phyloP scores from a whole-genome alignment of 2,888 invertebrate genomes.

The Drosophila robusta region DNA sequence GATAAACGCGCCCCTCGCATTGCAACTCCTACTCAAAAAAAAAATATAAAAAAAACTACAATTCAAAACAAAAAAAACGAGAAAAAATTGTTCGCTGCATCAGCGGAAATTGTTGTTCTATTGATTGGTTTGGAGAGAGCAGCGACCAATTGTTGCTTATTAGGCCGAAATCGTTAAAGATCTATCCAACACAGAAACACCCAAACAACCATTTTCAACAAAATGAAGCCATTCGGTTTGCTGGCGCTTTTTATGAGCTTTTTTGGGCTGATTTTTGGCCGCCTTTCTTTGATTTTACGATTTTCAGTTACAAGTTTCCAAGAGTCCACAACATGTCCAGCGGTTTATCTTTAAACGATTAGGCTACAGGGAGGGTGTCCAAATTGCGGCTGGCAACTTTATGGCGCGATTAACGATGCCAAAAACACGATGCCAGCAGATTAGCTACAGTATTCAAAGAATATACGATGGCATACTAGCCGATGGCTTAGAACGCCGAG shows the following conservation, averaged over 20 bases:
- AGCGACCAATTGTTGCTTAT: conserved; percentile 71
- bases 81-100: conserved; percentile 24
- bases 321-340: conserved; percentile 26
- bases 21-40: conserved; percentile 35
- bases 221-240: conserved; percentile 68
- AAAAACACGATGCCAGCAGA: conserved; percentile 55
- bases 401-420: conserved; percentile 70
- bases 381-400: conserved; percentile 46
- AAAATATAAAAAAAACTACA: conserved; percentile 6
- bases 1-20: conserved; percentile 65
- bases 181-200: conserved; percentile 31
- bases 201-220: conserved; percentile 35
- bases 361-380: conserved; percentile 35
- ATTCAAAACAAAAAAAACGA: conserved; percentile 13
- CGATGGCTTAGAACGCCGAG: not conserved
- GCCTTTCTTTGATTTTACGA: conserved; percentile 56
- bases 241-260: conserved; percentile 53
- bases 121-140: conserved; percentile 45
- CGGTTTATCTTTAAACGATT: conserved; percentile 63
- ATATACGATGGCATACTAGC: not conserved
- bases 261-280: conserved; percentile 50
- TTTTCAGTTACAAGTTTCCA: conserved; percentile 52
- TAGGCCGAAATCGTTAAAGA: conserved; percentile 70
- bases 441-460: conserved; percentile 26
- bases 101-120: conserved; percentile 60